These are phyloP conservation scores for Cosmia pyralina DNA, from an alignment of 2,888 invertebrate species.

Conservation along the genomic window DNA sequence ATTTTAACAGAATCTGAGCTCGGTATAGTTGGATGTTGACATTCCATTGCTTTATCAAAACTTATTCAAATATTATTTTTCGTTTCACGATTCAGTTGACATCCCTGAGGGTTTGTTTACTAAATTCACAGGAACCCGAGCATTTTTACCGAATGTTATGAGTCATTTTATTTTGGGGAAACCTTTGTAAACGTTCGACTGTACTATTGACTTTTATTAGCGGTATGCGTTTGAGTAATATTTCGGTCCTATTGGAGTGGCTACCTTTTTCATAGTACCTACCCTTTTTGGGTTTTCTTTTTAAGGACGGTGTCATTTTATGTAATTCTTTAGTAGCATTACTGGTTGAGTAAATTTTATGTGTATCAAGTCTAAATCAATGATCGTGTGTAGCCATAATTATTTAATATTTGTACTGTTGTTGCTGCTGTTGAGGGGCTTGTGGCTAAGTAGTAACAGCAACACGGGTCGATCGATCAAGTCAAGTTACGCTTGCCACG, in stretches of 20 bases:
- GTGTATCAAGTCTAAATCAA: background rate
- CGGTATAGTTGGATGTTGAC: slow-evolving; percentile 38
- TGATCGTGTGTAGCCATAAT: background rate
- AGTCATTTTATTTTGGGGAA: slow-evolving; percentile 17
- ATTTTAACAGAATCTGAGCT: slow-evolving; percentile 22
- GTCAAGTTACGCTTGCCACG: too few species aligned
- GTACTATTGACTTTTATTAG: slow-evolving; percentile 19
- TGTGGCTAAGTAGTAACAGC: too few species aligned
- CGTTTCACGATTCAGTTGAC: slow-evolving; percentile 41
- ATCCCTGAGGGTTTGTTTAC: slow-evolving; percentile 45
- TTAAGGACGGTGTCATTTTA: background rate
- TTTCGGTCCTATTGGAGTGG: slow-evolving; percentile 6
- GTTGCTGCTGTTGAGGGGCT: too few species aligned
- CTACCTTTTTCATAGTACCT: background rate
- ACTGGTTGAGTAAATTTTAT: background rate
- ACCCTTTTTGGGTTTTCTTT: background rate
- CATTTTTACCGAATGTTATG: slow-evolving; percentile 32
- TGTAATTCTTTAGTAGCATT: background rate
- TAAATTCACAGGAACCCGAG: slow-evolving; percentile 9
- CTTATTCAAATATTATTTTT: slow-evolving; percentile 62
- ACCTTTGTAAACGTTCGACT: slow-evolving; percentile 17
- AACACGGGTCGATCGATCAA: too few species aligned
- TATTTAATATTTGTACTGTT: background rate
- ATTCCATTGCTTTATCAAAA: slow-evolving; percentile 29
- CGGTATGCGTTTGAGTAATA: slow-evolving; percentile 3